These are phyloP conservation scores for Sycophila texana DNA, from an alignment of 2,888 invertebrate species.

Conservation along the genomic window DNA sequence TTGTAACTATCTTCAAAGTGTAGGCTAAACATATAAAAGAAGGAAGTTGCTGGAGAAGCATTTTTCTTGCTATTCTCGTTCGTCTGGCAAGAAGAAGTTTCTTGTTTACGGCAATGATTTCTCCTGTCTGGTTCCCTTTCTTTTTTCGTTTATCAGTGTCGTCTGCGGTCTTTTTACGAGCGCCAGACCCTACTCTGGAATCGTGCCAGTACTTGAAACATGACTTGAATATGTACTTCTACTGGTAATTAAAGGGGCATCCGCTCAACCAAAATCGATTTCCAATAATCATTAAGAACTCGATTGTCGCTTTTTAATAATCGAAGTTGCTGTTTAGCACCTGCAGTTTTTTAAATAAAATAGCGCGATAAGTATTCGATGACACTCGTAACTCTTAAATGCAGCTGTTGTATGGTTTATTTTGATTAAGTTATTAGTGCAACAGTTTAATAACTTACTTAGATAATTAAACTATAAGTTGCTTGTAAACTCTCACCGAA, in stretches of 20 bases:
- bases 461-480: too few relatives aligned
- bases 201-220: slow-evolving; percentile 53
- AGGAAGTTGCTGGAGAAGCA: background rate
- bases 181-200: slow-evolving; percentile 41
- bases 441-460: too few relatives aligned
- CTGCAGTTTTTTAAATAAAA: background rate
- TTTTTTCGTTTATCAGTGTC: slow-evolving; percentile 40
- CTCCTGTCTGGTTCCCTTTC: slow-evolving; percentile 9
- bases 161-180: slow-evolving; percentile 13
- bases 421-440: too few relatives aligned
- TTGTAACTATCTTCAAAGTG: background rate
- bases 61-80: slow-evolving; percentile 1
- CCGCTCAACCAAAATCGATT: slow-evolving; percentile 51
- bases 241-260: slow-evolving; percentile 54
- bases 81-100: slow-evolving; percentile 27
- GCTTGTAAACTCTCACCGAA: slow-evolving; percentile 78
- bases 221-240: slow-evolving; percentile 58
- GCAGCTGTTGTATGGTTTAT: too few relatives aligned
- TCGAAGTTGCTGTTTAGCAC: slow-evolving; percentile 25
- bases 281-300: slow-evolving; percentile 55
- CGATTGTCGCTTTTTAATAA: slow-evolving; percentile 38
- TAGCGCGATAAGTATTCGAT: background rate
- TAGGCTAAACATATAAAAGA: background rate
- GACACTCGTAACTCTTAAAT: too few relatives aligned
- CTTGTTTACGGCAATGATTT: slow-evolving; percentile 43